These are phyloP conservation scores for Polyommatus iphigenia DNA, from an alignment of 2,888 invertebrate genomes.

Conservation along the genomic window DNA sequence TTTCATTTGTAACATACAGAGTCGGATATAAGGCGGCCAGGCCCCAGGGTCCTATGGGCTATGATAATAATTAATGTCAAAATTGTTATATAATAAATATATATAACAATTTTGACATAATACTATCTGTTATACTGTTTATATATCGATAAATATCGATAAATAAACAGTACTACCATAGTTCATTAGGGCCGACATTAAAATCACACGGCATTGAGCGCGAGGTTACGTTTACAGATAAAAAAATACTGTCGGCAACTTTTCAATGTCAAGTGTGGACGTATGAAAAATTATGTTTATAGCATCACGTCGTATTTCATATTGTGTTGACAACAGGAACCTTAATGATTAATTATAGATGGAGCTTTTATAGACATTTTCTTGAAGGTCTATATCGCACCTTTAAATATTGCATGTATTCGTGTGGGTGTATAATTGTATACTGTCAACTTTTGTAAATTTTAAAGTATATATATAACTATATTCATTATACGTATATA, in stretches of 20 bases:
- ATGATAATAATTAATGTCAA: too few relatives aligned
- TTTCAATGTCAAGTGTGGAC: constrained; percentile 44
- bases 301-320: constrained; percentile 26
- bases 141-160: not conserved
- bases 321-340: constrained; percentile 25
- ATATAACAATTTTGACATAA: too few relatives aligned
- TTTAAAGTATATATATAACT: not conserved
- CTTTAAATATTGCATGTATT: not conserved
- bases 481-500: not conserved
- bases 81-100: too few relatives aligned
- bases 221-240: constrained; percentile 47
- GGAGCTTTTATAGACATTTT: not conserved
- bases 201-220: constrained; percentile 46
- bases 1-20: not conserved
- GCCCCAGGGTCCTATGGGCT: not conserved
- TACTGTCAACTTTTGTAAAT: not conserved
- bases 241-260: constrained; percentile 44
- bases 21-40: not conserved
- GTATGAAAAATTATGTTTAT: constrained; percentile 33
- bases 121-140: too few relatives aligned
- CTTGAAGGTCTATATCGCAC: not conserved
- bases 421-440: not conserved
- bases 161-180: constrained; percentile 7
- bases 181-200: constrained; percentile 34
- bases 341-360: not conserved